Evolutionary conservation across 2,888 invertebrate species (phyloP), one percentile per base, ranked within the genome.

Genomic region (Heliconius charithonia): DNA sequence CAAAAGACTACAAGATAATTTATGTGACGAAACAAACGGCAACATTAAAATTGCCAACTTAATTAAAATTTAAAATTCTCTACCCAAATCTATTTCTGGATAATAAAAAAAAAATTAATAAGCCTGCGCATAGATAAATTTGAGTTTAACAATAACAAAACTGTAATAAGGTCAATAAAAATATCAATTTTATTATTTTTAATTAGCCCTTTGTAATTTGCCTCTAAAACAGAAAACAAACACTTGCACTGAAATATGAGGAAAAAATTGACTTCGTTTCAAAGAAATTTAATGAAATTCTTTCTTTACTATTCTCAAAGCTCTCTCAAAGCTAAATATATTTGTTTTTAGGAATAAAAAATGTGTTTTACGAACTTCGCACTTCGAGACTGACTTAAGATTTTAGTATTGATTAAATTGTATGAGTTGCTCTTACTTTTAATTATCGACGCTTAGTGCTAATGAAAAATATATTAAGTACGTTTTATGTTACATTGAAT

Each of bases 241-340:
- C 51, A 51, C 51, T 63, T 9, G 32, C 66, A 72, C 25, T 27
- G 73, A 66, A 73, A 67, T 29, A 41, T 45, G 73, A 67, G 72
- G 37, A 51, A 66, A 66, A 59, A 32, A 56, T 65, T 29, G 67
- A 67, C 51, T 66, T 27, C 10, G 51, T 37, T 75, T 66, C 45
- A 75, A n/a, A 51, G 27, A 79, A 77, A 79, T 70, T 78, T 79
- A 79, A 79, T 80, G 75, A 80, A 81, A 82, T 82, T 81, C 78
- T 78, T 79, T 72, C 75, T 73, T 78, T 69, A 56, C 66, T 70
- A 59, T 67, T 76, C 74, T 72, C 29, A 75, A 69, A 59, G 59
- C 62, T 78, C 29, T 65, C 62, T 63, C 41, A 19, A 70, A 29
- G 65, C 76, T 70, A 25, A 70, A 29, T 75, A 37, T 70, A 77